Percentiles rank a stretch among this genome's conserved stretches.
These are phyloP conservation scores for Kradibia gibbosae DNA, from an alignment of 1,140 invertebrate genomes.

Conservation along the genomic window DNA sequence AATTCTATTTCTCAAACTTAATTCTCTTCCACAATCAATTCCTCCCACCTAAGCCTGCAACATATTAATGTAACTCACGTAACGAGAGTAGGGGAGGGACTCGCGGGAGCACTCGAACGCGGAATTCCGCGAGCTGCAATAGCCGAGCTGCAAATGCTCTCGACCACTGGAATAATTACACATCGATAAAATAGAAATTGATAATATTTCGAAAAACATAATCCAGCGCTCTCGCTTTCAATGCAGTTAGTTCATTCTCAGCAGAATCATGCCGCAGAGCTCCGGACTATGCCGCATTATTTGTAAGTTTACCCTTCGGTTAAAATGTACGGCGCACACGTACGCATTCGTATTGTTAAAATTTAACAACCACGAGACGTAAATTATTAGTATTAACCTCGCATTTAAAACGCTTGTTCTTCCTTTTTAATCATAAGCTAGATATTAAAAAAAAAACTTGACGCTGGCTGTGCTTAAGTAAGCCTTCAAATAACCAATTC, in stretches of 20 bases:
- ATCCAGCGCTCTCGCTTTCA: not conserved
- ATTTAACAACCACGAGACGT: no score
- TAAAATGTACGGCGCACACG: not conserved
- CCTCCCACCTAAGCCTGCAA: not conserved
- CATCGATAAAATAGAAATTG: conserved; percentile 43
- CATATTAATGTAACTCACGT: not conserved
- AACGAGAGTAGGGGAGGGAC: not conserved
- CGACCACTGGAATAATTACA: conserved; percentile 32
- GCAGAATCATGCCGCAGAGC: not conserved
- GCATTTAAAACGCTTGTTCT: no score
- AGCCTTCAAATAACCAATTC: no score
- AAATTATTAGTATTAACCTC: no score
- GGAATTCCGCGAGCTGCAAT: conserved; percentile 25
- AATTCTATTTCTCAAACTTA: conserved; percentile 29
- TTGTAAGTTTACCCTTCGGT: not conserved
- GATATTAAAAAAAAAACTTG: no score
- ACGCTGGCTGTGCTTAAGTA: no score
- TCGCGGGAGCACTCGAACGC: not conserved
- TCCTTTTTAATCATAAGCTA: no score
- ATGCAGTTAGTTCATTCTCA: not conserved
- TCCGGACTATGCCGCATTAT: not conserved
- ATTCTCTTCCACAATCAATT: conserved; percentile 15
- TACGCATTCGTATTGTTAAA: no score
- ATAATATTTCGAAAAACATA: conserved; percentile 31
- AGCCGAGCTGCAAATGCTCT: not conserved